Evolutionary conservation across 2,888 invertebrate species (phyloP).

Genomic region (Nebria salina): DNA sequence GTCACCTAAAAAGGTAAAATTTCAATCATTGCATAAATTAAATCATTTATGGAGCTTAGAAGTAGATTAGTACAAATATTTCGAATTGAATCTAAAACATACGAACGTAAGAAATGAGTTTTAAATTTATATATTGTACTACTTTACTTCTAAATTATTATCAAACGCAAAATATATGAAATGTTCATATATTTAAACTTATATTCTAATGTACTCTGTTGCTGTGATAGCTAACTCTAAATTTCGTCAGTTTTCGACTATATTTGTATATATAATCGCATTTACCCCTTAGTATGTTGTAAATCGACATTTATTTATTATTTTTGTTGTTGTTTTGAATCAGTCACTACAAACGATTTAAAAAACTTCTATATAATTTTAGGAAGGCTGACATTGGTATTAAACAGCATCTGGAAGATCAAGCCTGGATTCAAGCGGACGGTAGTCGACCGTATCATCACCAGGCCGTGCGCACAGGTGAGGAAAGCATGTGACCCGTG

Average conservation of each 20-base stretch:
- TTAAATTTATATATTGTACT: neutral
- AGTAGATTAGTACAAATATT: too few species aligned
- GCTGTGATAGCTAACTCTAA: conserved; percentile 21
- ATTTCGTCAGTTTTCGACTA: conserved; percentile 6
- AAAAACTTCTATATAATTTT: conserved; percentile 20
- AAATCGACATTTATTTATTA: conserved; percentile 10
- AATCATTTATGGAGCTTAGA: too few species aligned
- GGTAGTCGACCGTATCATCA: conserved; percentile 61
- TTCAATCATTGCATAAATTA: neutral
- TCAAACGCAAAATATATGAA: neutral
- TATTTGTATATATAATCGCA: neutral
- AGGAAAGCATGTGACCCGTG: conserved; percentile 61
- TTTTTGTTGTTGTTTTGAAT: conserved; percentile 30
- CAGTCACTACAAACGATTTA: conserved; percentile 30
- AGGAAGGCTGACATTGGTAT: conserved; percentile 47
- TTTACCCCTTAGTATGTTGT: conserved; percentile 14
- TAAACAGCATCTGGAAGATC: conserved; percentile 54
- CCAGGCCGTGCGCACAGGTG: conserved; percentile 60
- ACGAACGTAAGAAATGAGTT: too few species aligned
- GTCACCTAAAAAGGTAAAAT: neutral
- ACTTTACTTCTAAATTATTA: neutral
- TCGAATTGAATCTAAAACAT: too few species aligned
- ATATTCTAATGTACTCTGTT: neutral
- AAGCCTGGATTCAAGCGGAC: conserved; percentile 56
- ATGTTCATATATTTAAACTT: neutral